Percentiles rank a stretch among this genome's conserved stretches.
These are phyloP conservation scores for Cyprinodon variegatus DNA, from an alignment of 2,113 vertebrate species.

Conservation along the genomic window DNA sequence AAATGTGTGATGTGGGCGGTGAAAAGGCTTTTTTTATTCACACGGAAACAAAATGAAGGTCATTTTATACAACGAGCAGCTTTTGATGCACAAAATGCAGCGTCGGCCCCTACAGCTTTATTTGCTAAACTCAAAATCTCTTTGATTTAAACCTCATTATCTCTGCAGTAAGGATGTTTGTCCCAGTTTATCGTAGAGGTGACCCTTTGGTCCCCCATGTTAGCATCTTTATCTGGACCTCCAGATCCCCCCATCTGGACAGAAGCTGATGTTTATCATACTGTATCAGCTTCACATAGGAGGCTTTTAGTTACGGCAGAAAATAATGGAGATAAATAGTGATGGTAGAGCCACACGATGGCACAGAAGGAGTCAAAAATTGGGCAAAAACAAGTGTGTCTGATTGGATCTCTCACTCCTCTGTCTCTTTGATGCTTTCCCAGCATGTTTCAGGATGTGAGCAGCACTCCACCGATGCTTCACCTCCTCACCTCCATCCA, in stretches of 20 bases:
- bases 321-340: neutral
- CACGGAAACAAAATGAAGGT: constrained; percentile 31
- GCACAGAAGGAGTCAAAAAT: neutral
- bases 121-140: constrained; percentile 34
- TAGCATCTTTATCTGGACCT: constrained; percentile 55
- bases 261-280: constrained; percentile 55
- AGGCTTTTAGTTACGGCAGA: neutral
- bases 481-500: constrained; percentile 29
- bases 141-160: constrained; percentile 63
- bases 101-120: constrained; percentile 4
- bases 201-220: constrained; percentile 8
- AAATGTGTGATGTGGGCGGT: neutral
- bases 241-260: constrained; percentile 31
- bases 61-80: constrained; percentile 26
- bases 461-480: constrained; percentile 25
- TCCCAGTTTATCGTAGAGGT: constrained; percentile 15
- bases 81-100: constrained; percentile 5
- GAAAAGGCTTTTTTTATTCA: neutral
- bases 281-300: constrained; percentile 54
- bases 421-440: constrained; percentile 19
- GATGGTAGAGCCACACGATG: neutral
- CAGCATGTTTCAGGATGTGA: constrained; percentile 21
- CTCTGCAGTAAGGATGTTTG: constrained; percentile 42
- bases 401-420: constrained; percentile 36
- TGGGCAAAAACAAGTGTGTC: neutral